Conservation (phyloP, 2,797 vertebrate genomes). For the Sciaenops ocellatus region DNA sequence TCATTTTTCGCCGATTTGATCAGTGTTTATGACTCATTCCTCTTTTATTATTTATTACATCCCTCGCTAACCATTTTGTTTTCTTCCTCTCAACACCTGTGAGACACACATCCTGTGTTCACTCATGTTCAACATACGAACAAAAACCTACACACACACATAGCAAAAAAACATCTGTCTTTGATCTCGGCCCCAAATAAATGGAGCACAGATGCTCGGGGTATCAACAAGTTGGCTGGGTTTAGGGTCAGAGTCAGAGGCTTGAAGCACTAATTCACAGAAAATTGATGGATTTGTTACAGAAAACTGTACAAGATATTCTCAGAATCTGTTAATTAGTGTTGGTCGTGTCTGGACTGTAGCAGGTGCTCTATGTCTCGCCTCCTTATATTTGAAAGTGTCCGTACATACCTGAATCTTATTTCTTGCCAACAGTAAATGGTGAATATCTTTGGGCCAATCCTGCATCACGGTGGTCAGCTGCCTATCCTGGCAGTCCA, state of each 20-base stretch:
- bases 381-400: constrained; percentile 6
- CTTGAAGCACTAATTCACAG: background rate
- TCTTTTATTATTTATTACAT: constrained; percentile 25
- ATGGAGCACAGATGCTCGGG: constrained; percentile 72
- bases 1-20: background rate
- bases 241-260: constrained; percentile 25
- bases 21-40: background rate
- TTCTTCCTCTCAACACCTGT: constrained; percentile 52
- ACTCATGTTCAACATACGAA: background rate
- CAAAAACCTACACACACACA: constrained; percentile 9
- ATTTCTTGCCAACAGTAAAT: constrained; percentile 95
- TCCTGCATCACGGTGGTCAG: constrained; percentile 87
- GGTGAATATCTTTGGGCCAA: constrained; percentile 94
- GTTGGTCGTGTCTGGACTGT: background rate
- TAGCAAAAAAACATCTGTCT: constrained; percentile 24
- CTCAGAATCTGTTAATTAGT: background rate
- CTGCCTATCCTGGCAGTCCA: constrained; percentile 95
- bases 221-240: constrained; percentile 59
- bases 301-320: background rate
- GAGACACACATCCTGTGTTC: constrained; percentile 50
- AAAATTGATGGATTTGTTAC: constrained; percentile 2
- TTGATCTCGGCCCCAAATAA: constrained; percentile 63
- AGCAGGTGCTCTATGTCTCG: constrained; percentile 6
- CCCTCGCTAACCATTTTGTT: constrained; percentile 30
- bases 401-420: constrained; percentile 84